Conservation (phyloP, 2,888 invertebrate species). For the Noctua pronuba region DNA sequence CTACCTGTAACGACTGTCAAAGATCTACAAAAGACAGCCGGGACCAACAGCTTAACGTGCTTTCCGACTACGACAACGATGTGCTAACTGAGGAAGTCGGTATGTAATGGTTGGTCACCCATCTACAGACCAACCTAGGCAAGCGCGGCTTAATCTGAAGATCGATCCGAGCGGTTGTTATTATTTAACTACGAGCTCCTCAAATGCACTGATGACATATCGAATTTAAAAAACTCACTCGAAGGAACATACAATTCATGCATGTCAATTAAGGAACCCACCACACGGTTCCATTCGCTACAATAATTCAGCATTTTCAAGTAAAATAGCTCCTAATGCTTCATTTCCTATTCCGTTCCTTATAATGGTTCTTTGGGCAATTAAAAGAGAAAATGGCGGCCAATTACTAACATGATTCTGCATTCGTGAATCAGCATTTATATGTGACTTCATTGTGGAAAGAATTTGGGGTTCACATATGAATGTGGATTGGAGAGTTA, state of each 20-base stretch:
- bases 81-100: too few species aligned
- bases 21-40: too few species aligned
- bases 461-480: conserved; percentile 56
- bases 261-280: conserved; percentile 19
- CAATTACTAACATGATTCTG: conserved; percentile 73
- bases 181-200: too few species aligned
- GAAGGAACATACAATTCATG: conserved; percentile 21
- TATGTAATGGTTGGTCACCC: too few species aligned
- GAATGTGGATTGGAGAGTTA: conserved; percentile 47
- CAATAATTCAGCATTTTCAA: conserved; percentile 31
- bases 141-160: too few species aligned
- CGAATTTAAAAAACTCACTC: neutral
- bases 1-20: too few species aligned
- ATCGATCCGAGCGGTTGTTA: too few species aligned
- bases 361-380: conserved; percentile 64
- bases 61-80: too few species aligned
- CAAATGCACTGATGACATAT: neutral
- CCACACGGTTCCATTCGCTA: conserved; percentile 27
- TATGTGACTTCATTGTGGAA: conserved; percentile 65
- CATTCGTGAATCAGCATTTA: conserved; percentile 64
- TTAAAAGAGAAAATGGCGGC: conserved; percentile 68
- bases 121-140: too few species aligned
- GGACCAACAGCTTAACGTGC: too few species aligned
- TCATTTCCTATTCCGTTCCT: conserved; percentile 72
- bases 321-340: conserved; percentile 60